phyloP scores from a whole-genome alignment of 1,140 invertebrate genomes.

The Paralvinella palmiformis region DNA sequence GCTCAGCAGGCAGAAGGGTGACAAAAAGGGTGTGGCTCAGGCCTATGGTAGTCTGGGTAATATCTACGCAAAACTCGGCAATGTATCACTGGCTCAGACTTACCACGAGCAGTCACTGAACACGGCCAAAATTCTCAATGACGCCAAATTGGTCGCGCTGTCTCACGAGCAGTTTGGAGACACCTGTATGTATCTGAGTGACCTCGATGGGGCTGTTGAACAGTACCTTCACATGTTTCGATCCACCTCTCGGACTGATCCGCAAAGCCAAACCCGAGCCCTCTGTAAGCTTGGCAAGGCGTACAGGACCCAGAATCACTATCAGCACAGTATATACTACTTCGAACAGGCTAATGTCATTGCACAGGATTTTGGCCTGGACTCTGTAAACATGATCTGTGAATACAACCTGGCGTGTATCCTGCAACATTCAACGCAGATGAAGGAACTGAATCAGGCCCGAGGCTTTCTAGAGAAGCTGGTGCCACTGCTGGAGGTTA shows the following conservation, averaged over 20 bases:
- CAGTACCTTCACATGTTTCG: constrained; percentile 30
- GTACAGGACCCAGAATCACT: constrained; percentile 28
- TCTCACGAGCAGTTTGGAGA: constrained; percentile 27
- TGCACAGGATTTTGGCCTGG: constrained; percentile 32
- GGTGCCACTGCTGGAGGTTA: constrained; percentile 37
- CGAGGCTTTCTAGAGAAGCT: constrained; percentile 35
- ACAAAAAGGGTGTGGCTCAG: constrained; percentile 35
- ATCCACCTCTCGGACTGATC: constrained; percentile 24
- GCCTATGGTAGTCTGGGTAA: constrained; percentile 44
- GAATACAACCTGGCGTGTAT: constrained; percentile 39
- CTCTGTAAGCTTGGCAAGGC: constrained; percentile 38
- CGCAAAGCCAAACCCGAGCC: constrained; percentile 26
- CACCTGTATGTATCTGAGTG: constrained; percentile 33
- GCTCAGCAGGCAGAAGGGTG: constrained; percentile 27
- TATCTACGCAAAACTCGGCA: constrained; percentile 34
- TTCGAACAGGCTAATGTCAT: constrained; percentile 30
- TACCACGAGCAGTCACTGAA: constrained; percentile 6
- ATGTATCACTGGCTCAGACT: constrained; percentile 24
- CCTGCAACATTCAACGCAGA: constrained; percentile 34
- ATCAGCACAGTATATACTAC: constrained; percentile 36
- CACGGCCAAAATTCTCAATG: not conserved
- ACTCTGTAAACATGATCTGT: constrained; percentile 32
- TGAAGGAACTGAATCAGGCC: constrained; percentile 35
- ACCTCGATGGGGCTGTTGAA: constrained; percentile 31
- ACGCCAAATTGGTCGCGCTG: not conserved